These are phyloP conservation scores for Anorthoa munda DNA, from an alignment of 2,888 invertebrate genomes.

Conservation along the genomic window DNA sequence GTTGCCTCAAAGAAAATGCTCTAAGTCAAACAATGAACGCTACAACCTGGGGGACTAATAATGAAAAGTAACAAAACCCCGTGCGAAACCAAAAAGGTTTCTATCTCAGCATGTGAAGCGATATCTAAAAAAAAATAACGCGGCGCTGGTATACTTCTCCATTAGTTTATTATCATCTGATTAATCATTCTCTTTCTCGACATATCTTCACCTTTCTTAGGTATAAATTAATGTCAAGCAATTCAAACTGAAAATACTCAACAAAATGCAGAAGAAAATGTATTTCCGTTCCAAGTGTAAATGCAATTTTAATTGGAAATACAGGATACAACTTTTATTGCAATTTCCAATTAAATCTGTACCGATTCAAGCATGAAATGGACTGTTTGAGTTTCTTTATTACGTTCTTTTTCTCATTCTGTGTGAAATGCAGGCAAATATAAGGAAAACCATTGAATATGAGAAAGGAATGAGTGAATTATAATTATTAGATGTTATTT, in stretches of 20 bases:
- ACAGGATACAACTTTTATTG: conserved; percentile 31
- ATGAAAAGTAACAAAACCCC: no score
- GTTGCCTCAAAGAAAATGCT: no score
- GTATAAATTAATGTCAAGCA: not conserved
- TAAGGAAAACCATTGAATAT: conserved; percentile 5
- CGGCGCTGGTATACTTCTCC: no score
- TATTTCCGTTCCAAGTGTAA: conserved; percentile 21
- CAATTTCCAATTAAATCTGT: conserved; percentile 46
- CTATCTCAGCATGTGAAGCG: no score
- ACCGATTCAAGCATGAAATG: conserved; percentile 33
- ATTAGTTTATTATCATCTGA: no score
- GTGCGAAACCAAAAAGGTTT: no score
- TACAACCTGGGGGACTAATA: no score
- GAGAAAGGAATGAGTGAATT: not conserved
- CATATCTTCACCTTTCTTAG: no score
- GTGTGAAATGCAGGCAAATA: conserved; percentile 1
- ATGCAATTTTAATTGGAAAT: conserved; percentile 51
- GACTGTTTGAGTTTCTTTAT: conserved; percentile 50
- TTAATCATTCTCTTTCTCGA: no score
- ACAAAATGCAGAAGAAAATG: not conserved
- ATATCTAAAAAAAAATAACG: no score
- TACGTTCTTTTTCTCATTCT: conserved; percentile 7
- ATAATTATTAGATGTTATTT: not conserved
- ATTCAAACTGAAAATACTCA: conserved; percentile 4
- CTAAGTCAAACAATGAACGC: no score